These are phyloP conservation scores for Papilio helenus DNA, from an alignment of 1,140 invertebrate genomes.

Conservation along the genomic window DNA sequence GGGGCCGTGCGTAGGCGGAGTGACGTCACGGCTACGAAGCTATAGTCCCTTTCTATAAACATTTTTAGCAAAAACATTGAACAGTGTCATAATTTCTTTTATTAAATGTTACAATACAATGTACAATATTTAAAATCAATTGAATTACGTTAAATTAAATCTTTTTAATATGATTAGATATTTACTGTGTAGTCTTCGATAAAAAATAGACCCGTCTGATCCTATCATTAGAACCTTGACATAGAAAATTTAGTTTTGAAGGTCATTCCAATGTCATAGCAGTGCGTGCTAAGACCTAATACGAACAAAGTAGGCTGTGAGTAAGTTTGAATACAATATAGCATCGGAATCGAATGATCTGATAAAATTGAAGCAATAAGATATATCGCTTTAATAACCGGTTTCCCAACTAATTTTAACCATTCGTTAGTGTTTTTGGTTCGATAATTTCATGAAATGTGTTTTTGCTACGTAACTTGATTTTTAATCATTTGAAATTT, in stretches of 20 bases:
- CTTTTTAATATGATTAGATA: not conserved
- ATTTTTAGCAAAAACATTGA: not conserved
- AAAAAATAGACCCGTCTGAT: not conserved
- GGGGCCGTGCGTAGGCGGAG: not conserved
- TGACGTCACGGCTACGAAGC: constrained; percentile 5
- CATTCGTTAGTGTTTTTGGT: no score
- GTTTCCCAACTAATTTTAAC: no score
- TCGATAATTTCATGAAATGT: no score
- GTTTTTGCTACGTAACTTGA: no score
- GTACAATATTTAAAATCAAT: no score
- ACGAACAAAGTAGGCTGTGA: constrained; percentile 41
- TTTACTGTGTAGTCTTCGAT: not conserved
- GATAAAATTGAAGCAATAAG: constrained; percentile 34
- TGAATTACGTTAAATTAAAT: no score
- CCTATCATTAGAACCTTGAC: not conserved
- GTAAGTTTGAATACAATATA: constrained; percentile 39
- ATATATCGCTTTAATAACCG: constrained; percentile 13
- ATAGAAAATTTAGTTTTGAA: constrained; percentile 39
- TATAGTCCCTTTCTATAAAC: not conserved
- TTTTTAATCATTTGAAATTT: no score
- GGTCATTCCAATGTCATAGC: constrained; percentile 40
- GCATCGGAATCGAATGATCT: constrained; percentile 41
- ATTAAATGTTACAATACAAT: not conserved
- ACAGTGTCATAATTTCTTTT: not conserved
- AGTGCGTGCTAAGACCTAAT: constrained; percentile 50